Evolutionary conservation across 2,113 vertebrate species (phyloP).

Genomic region (Siniperca knerii): DNA sequence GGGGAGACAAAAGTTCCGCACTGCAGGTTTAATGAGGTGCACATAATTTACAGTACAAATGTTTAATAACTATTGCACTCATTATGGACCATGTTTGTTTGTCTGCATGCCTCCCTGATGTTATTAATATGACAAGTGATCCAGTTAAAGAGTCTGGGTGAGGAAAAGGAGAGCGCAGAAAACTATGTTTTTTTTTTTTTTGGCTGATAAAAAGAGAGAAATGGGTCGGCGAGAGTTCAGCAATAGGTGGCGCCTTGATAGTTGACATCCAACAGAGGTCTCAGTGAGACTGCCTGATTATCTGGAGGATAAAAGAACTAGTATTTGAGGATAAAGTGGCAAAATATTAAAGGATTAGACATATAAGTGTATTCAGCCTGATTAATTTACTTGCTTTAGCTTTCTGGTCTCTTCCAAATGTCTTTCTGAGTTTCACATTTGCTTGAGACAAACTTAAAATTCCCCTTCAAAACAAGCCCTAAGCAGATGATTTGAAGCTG

Average conservation of each 20-base stretch:
- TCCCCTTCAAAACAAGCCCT: neutral
- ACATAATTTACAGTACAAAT: constrained; percentile 50
- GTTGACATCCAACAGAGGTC: neutral
- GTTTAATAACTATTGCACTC: constrained; percentile 61
- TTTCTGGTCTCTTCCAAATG: neutral
- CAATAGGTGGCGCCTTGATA: neutral
- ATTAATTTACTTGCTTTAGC: neutral
- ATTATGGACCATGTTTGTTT: constrained; percentile 53
- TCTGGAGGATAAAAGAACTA: neutral
- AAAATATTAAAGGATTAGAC: neutral
- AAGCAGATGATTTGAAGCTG: constrained; percentile 11
- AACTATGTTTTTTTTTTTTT: neutral
- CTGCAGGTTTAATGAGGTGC: constrained; percentile 50
- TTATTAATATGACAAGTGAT: constrained; percentile 68
- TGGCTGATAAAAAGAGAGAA: neutral
- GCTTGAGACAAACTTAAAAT: neutral
- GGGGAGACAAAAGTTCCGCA: too few relatives aligned
- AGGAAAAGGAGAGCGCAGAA: constrained; percentile 3
- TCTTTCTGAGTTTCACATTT: constrained; percentile 29
- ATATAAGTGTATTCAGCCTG: neutral
- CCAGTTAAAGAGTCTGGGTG: constrained; percentile 41
- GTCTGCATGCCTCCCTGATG: constrained; percentile 44
- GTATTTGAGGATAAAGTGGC: neutral
- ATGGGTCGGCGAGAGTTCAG: neutral
- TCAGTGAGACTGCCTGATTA: neutral